Evolutionary conservation across 2,113 vertebrate species (phyloP), one percentile per base, ranked within the genome.

Genomic region (Lycaon pictus): DNA sequence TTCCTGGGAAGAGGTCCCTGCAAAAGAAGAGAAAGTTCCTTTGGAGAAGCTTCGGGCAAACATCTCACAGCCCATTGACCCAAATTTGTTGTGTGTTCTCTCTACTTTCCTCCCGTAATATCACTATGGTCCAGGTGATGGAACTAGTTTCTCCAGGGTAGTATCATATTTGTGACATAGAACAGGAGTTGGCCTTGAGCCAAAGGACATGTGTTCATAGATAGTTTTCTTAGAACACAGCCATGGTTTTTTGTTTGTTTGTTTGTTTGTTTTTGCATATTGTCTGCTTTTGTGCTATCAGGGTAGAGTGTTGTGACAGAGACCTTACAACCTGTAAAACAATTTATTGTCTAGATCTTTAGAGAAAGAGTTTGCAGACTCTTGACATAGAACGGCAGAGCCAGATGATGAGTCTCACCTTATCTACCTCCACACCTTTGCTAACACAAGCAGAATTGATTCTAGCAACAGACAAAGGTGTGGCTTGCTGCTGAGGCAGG

Each of bases 241-340:
- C 53, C 55, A 4, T 2, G n/a, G 32, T 5, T 8, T 10, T 62
- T 32, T 8, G 0, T 16, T n/a, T 10, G 13, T 32, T 4, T 16
- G 56, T 10, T 10, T 11, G 27, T 77, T 80, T n/a, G n/a, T n/a
- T 55, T 85, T 55, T 58, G 56, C 19, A 4, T 7, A 11, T 17
- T 37, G 81, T 48, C 12, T 83, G 85, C 5, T 53, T 88, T 79
- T 12, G 2, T 53, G 35, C 5, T 51, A 48, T 6, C n/a, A 29
- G 0, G 27, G 56, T 29, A 43, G 48, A 83, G 32, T 17, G 15
- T 19, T 29, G 12, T 9, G n/a, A 56, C 10, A 58, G 32, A 53
- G 20, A 35, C 17, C 37, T 60, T 35, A 10, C 5, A 32, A 74
- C 20, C 55, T 23, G 37, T 4, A 60, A 92, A 67, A 25, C 6